A percentile compares a stretch with the other conserved stretches of the same genome.
Evolutionary conservation across 2,888 invertebrate species (phyloP).

Genomic region (Palloptera scutellata): DNA sequence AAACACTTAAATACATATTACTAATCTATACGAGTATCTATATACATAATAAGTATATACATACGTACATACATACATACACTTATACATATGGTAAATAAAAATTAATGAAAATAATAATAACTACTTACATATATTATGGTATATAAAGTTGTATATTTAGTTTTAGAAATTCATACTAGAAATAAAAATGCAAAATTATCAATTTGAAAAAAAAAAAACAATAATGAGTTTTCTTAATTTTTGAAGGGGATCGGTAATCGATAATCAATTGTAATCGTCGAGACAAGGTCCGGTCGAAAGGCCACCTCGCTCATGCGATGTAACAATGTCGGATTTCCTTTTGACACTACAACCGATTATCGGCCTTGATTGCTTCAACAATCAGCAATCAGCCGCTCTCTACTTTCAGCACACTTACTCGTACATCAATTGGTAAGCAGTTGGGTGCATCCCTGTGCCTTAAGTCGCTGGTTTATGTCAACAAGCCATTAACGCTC

Average conservation of each 20-base stretch:
- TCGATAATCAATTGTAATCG: neutral
- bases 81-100: slow-evolving; percentile 29
- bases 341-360: too few relatives aligned
- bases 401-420: too few relatives aligned
- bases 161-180: slow-evolving; percentile 44
- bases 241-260: too few relatives aligned
- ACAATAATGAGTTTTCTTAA: too few relatives aligned
- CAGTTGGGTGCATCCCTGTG: too few relatives aligned
- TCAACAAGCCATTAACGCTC: too few relatives aligned
- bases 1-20: slow-evolving; percentile 9
- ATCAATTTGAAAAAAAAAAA: slow-evolving; percentile 36
- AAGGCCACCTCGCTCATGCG: too few relatives aligned
- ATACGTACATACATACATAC: slow-evolving; percentile 36
- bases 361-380: too few relatives aligned
- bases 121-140: slow-evolving; percentile 19
- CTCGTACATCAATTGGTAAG: too few relatives aligned
- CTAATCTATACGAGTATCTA: slow-evolving; percentile 21
- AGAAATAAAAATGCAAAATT: slow-evolving; percentile 42
- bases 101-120: slow-evolving; percentile 21
- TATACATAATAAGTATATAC: slow-evolving; percentile 24
- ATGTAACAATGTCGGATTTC: too few relatives aligned
- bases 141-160: slow-evolving; percentile 25
- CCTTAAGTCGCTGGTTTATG: too few relatives aligned
- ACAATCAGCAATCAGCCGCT: too few relatives aligned
- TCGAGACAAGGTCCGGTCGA: neutral